Percentiles rank a stretch among this genome's conserved stretches.
These are phyloP conservation scores for Cyphomyrmex costatus DNA, from an alignment of 1,140 invertebrate genomes.

Conservation along the genomic window DNA sequence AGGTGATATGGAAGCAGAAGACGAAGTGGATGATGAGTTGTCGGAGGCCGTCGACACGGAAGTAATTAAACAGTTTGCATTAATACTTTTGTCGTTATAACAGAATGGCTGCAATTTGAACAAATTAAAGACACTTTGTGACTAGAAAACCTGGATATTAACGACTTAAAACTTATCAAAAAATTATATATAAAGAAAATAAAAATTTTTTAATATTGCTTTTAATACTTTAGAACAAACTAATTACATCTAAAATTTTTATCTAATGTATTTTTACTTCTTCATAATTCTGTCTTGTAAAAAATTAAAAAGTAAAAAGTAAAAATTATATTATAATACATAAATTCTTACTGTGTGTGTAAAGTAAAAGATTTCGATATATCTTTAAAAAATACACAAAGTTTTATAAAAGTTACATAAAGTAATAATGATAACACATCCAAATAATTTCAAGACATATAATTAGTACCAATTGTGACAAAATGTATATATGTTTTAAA, in stretches of 20 bases:
- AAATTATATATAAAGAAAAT: background rate
- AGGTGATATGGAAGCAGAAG: slow-evolving; percentile 85
- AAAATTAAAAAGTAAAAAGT: background rate
- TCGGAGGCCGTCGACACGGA: slow-evolving; percentile 79
- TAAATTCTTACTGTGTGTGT: slow-evolving; percentile 16
- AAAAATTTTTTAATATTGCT: background rate
- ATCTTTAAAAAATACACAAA: background rate
- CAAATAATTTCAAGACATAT: background rate
- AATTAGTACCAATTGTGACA: background rate
- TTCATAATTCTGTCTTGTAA: background rate
- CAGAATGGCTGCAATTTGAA: background rate
- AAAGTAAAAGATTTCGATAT: background rate
- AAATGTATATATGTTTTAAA: background rate
- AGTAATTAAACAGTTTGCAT: slow-evolving; percentile 69
- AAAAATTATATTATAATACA: background rate
- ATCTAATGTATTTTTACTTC: background rate
- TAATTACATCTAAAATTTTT: background rate
- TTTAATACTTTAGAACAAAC: slow-evolving; percentile 7
- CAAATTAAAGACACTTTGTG: background rate
- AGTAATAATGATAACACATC: background rate
- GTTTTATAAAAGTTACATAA: background rate
- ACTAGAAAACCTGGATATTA: slow-evolving; percentile 14
- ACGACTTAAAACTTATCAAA: background rate
- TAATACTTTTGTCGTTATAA: slow-evolving; percentile 36
- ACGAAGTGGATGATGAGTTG: slow-evolving; percentile 84